Base-by-base conservation (phyloP, 2,888 invertebrate species). In the Epinotia ramella region DNA sequence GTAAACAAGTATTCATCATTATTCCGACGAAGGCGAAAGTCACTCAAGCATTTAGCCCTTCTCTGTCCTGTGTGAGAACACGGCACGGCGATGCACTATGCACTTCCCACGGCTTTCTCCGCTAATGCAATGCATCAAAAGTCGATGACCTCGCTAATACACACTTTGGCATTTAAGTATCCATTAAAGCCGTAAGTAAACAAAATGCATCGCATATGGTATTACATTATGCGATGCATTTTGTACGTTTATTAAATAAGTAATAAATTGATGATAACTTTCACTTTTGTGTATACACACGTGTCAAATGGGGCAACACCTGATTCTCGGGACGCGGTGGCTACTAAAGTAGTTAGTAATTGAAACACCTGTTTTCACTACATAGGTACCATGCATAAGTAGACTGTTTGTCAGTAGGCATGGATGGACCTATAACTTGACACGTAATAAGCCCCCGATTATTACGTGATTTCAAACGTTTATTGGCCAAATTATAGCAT, bases 21-120 rank as follows among this genome's bases (percentile, higher is more conserved):
- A 57, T 65, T 72, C 60, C 60, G 62, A 65, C 5, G 77, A 78
- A 74, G 69, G 78, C 53, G 77, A 77, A 77, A 79, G 68, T 59
- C 71, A 67, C 53, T 67, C 66, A 44, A 71, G 76, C 76, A 65
- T 70, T 56, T 28, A 69, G 18, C 65, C 70, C 75, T 56, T 56
- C 33, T n/a, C 63, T 33, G 69, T 56, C 70, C 53, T 40, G 13
- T 24, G 46, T 59, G 69, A 67, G 59, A 67, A 63, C 57, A 28
- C 62, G 60, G 46, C 57, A 28, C 62, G 60, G 46, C 66, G 44
- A 57, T 72, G 68, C 76, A 73, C 69, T 73, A 63, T 73, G 72
- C 72, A 75, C 66, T 78, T 80, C 78, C 73, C 80, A 78, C 79
- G 73, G 74, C 80, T 80, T 80, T 80, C 80, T 78, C 79, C 70